Conservation (phyloP, 2,113 vertebrate genomes). For the Sylvilagus bachmani region DNA sequence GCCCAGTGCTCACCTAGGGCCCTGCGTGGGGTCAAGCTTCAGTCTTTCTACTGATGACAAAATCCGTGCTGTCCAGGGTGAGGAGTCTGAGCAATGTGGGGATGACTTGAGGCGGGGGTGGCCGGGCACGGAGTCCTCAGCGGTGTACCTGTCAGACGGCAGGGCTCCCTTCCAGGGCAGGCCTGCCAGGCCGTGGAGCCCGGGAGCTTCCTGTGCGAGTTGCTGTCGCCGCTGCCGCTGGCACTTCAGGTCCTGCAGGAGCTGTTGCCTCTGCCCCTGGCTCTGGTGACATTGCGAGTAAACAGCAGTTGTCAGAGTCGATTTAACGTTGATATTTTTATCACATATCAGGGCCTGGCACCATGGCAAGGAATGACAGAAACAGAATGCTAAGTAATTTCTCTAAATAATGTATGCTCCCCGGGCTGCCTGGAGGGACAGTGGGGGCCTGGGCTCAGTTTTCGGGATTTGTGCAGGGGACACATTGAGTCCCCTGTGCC, state of each 20-base stretch:
- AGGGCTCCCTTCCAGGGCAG: neutral
- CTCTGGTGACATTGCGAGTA: slow-evolving; percentile 65
- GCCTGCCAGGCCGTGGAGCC: neutral
- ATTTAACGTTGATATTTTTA: slow-evolving; percentile 84
- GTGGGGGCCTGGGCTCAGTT: neutral
- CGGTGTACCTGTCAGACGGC: neutral
- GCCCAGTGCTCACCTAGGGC: neutral
- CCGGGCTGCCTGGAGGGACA: slow-evolving; percentile 64
- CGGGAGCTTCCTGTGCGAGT: neutral
- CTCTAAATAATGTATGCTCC: slow-evolving; percentile 76
- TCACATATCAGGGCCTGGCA: slow-evolving; percentile 73
- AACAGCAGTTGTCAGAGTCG: slow-evolving; percentile 77
- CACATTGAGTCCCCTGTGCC: neutral
- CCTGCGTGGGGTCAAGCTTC: fast-evolving
- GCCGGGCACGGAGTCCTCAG: neutral
- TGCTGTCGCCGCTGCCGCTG: neutral
- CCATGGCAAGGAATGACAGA: slow-evolving; percentile 75
- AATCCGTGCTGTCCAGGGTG: neutral
- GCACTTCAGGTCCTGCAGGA: slow-evolving; percentile 50
- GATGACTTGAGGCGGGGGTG: neutral
- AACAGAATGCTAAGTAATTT: slow-evolving; percentile 82
- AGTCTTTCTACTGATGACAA: neutral
- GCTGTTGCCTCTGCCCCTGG: slow-evolving; percentile 64
- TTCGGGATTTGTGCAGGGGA: neutral
- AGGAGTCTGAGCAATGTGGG: neutral